Evolutionary conservation across 2,888 invertebrate species (phyloP), one percentile per base, ranked within the genome.

Genomic region (Norana najaformis): DNA sequence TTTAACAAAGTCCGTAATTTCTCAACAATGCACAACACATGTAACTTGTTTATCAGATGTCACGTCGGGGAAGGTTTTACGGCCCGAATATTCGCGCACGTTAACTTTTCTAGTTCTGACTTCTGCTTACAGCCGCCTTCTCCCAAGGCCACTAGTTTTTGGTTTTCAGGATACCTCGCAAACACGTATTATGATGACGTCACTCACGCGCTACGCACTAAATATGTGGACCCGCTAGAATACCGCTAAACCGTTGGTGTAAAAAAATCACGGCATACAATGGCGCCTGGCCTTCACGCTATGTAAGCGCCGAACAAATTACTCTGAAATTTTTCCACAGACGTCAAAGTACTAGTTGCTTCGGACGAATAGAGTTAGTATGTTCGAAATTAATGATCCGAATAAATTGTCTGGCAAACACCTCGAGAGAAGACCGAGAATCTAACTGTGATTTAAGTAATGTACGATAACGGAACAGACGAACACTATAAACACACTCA

Each of bases 1-100:
- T n/a, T 69, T n/a, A 41, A 69, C 69, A 69, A 69, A 69, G 69
- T 69, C 69, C 69, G 69, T 69, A 69, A 69, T 69, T 69, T 69
- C 69, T 69, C 69, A 69, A 69, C 69, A 69, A 69, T 69, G n/a
- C 69, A 16, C 69, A 69, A 69, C 69, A 69, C 69, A 69, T 69
- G 69, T 69, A 69, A 69, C 69, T 69, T 69, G 69, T 69, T 69
- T 69, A 69, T 69, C 69, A 69, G 69, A 69, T 69, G 69, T 69
- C 69, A 69, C 69, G 30, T 69, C n/a, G 69, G 69, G 69, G n/a
- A 69, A 69, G n/a, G 69, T 69, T 69, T 69, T 69, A 69, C 69
- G 69, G n/a, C 69, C 69, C 6, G n/a, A 69, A 69, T n/a, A 69
- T 69, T 30, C 11, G 11, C 69, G 0, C 11, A 69, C 69, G 13